phyloP scores from a whole-genome alignment of 1,140 invertebrate genomes.

The Penaeus vannamei region DNA sequence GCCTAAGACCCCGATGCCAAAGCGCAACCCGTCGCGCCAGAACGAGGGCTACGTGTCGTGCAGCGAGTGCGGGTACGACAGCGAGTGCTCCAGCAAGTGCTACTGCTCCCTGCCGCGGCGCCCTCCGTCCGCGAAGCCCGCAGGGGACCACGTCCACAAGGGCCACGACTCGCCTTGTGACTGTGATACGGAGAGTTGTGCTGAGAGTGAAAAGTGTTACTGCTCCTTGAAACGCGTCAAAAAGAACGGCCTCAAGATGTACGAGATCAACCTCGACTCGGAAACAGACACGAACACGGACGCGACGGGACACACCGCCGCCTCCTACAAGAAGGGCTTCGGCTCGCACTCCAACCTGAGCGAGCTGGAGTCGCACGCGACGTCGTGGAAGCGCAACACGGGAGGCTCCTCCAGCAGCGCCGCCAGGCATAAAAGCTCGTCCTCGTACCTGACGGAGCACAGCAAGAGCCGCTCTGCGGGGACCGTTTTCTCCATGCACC shows the following conservation, averaged over 20 bases:
- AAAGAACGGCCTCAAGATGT: conserved; percentile 71
- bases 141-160: conserved; percentile 43
- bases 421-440: conserved; percentile 28
- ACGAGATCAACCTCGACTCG: conserved; percentile 71
- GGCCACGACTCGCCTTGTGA: conserved; percentile 72
- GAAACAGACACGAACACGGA: conserved; percentile 69
- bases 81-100: conserved; percentile 83
- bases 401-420: conserved; percentile 40
- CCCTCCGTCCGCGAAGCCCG: conserved; percentile 34
- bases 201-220: conserved; percentile 91
- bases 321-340: conserved; percentile 66
- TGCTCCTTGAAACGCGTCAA: conserved; percentile 75
- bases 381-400: conserved; percentile 70
- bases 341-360: conserved; percentile 74
- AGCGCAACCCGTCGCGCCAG: conserved; percentile 34
- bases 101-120: conserved; percentile 78
- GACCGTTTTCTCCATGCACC: conserved; percentile 48
- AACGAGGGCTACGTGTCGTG: conserved; percentile 81
- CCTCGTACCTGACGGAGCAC: conserved; percentile 53
- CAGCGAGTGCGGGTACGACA: conserved; percentile 87
- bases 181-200: conserved; percentile 89
- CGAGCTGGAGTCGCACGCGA: conserved; percentile 68
- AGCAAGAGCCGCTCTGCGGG: conserved; percentile 57
- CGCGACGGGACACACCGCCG: conserved; percentile 48
- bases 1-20: conserved; percentile 68